Conservation (phyloP, 2,888 invertebrate species). For the Dryadula phaetusa region DNA sequence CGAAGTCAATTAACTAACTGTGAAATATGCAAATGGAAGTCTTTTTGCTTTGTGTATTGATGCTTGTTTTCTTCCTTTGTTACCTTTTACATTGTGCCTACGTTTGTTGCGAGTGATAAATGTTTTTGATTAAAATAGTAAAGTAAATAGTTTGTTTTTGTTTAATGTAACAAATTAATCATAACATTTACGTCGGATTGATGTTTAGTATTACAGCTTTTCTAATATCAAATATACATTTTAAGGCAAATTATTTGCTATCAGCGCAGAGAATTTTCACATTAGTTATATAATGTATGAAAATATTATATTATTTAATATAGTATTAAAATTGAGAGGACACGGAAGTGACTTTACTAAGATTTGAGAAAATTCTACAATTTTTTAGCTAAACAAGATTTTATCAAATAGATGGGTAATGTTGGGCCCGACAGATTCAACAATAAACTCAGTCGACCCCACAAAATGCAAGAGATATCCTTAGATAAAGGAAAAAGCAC, state of each 20-base stretch:
- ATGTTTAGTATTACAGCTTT: no score
- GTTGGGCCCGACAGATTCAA: neutral
- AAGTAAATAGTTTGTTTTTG: neutral
- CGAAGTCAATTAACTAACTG: conserved; percentile 67
- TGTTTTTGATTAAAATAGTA: conserved; percentile 14
- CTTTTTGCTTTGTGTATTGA: conserved; percentile 47
- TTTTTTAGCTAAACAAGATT: neutral
- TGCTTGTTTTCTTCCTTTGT: conserved; percentile 47
- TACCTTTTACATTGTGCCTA: conserved; percentile 32
- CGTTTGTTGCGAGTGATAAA: conserved; percentile 25
- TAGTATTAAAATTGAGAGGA: neutral
- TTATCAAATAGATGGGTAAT: neutral
- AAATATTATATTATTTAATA: no score
- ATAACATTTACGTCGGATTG: no score
- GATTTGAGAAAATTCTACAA: neutral
- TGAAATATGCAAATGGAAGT: conserved; percentile 68
- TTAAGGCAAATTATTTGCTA: no score
- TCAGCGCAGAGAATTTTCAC: no score
- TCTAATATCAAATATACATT: no score
- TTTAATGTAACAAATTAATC: no score
- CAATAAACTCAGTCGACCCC: neutral
- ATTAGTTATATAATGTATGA: no score
- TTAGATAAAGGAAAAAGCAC: no score
- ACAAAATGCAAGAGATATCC: neutral
- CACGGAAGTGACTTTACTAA: neutral